Percentiles rank a stretch among this genome's conserved stretches.
phyloP scores from a whole-genome alignment of 2,113 vertebrate genomes.

The Xenopus borealis region DNA sequence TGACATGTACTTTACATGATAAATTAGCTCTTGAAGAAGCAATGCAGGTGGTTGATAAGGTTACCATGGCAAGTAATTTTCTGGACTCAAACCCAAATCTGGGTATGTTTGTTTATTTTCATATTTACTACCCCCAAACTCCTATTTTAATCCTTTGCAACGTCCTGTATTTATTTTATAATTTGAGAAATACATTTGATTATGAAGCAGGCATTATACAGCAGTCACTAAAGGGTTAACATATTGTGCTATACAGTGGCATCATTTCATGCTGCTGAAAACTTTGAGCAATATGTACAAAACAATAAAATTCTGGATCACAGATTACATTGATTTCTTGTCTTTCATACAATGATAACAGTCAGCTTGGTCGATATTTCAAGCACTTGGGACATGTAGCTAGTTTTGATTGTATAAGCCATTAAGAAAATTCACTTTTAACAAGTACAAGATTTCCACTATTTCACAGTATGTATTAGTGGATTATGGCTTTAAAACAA shows the following conservation, averaged over 20 bases:
- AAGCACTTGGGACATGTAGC: slow-evolving; percentile 22
- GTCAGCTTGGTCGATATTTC: slow-evolving; percentile 65
- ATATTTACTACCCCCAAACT: not conserved
- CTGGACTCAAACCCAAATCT: slow-evolving; percentile 46
- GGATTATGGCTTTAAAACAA: slow-evolving; percentile 21
- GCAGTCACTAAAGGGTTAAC: too few species aligned
- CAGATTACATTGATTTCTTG: slow-evolving; percentile 64
- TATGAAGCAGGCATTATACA: too few species aligned
- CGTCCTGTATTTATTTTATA: not conserved
- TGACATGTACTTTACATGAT: slow-evolving; percentile 62
- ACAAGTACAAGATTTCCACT: not conserved
- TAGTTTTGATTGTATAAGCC: slow-evolving; percentile 8
- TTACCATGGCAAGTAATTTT: slow-evolving; percentile 62
- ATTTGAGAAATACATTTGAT: not conserved
- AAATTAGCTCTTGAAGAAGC: slow-evolving; percentile 59
- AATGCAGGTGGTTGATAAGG: slow-evolving; percentile 57
- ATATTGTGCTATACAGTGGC: too few species aligned
- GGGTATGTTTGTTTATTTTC: not conserved
- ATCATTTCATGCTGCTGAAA: too few species aligned
- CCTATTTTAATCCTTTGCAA: not conserved
- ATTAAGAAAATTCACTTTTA: not conserved
- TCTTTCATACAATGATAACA: slow-evolving; percentile 59
- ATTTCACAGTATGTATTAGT: not conserved
- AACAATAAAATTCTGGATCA: slow-evolving; percentile 46
- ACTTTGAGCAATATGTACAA: slow-evolving; percentile 1